Evolutionary conservation across 2,888 invertebrate species (phyloP), one percentile per base, ranked within the genome.

Genomic region (Drosophila parthenogenetica): DNA sequence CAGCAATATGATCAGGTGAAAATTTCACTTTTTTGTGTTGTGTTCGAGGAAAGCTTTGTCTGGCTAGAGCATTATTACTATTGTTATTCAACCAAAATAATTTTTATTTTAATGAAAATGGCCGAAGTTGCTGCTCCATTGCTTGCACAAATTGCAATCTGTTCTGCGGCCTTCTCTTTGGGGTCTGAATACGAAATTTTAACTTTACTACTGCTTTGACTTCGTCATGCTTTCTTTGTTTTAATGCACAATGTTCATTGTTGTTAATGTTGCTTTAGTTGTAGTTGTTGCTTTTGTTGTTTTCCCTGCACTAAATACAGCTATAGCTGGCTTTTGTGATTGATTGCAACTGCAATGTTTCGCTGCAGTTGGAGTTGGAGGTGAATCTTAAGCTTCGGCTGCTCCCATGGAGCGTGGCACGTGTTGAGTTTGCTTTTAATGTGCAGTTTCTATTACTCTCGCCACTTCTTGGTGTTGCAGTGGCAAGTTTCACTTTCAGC

Each of bases 361-460:
- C 78, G 67, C 50, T 50, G 60, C 35, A 61, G 73, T 48, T 68
- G 51, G 17, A 43, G 80, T 22, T 65, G 58, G 17, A 35, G 66
- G 17, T 64, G 51, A 14, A 43, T 77, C 29, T 65, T 54, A 13
- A 35, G 66, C 25, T 64, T 61, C 22, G n/a, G 64, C 69, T 77
- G 77, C 73, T 82, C 73, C 77, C 90, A 89, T 89, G 77, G 89
- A 87, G 86, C 90, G 86, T 89, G 87, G 76, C 81, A 77, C 81
- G 79, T 87, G 89, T 87, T 89, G 71, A 79, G 43, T 61, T 57
- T 37, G 55, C 57, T 72, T 88, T 89, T 87, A 85, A 87, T 90
- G 88, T 87, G 79, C 88, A 89, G 85, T 90, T 89, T 80, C 83
- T 83, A 89, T 89, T 89, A 87, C 89, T 89, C 87, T 83, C 84